Base-by-base conservation (phyloP, 2,113 vertebrate genomes). In the Datnioides undecimradiatus region DNA sequence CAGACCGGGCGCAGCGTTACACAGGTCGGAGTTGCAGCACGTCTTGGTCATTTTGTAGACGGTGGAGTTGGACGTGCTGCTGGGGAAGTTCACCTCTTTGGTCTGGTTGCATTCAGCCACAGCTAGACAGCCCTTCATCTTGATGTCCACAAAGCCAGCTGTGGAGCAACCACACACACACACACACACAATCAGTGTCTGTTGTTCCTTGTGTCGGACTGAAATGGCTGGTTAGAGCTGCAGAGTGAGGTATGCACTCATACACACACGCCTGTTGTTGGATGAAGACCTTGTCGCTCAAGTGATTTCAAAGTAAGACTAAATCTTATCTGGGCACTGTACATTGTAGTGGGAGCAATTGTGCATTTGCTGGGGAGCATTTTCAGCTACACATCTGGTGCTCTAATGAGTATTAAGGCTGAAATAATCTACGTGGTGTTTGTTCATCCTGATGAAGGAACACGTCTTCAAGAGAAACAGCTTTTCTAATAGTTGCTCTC, bases 1-100 rank as follows among this genome's bases (percentile, higher is more conserved):
- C n/a, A 83, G 78, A 1, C 45, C 78, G 0, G 90, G 84, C 0
- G 93, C 94, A 0, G 68, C 45, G 59, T 96, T 96, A 85, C 95
- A 96, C 70, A 96, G 88, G 79, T 95, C 67, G 0, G 40, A 45
- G 31, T 1, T 0, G 68, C 95, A 96, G 90, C 95, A 96, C 0
- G 82, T 93, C 65, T 82, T 94, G 16, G n/a, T 88, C n/a, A 95
- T 38, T 0, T 0, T 0, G 89, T 91, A 95, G 10, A 90, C 0
- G 0, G 76, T 81, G 25, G 11, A 8, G 76, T 90, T 93, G n/a
- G 16, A 2, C 31, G 0, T 0, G 58, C 0, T 3, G 4, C 0
- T 0, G 0, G 80, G 49, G n/a, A 90, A 27, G 5, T 0, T 6
- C 11, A 29, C 4, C 0, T 29, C 0, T 0, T 0, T 0, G 3